A percentile compares a stretch with the other conserved stretches of the same genome.
Conservation (phyloP, 1,140 invertebrate genomes). For the Oreohelix idahoensis region DNA sequence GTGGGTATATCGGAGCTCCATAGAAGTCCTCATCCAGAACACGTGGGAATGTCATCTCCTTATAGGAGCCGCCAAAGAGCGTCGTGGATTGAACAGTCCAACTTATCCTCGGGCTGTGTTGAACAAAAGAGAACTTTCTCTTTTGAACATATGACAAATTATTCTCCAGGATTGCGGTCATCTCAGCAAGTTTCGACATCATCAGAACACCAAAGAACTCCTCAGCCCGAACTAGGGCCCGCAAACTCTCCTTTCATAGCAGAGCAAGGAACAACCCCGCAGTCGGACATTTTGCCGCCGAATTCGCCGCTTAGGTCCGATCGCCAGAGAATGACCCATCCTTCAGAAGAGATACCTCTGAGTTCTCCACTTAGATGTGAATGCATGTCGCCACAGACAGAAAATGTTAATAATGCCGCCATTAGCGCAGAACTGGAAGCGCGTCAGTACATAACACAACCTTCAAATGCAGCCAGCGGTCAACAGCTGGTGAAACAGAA, state of each 20-base stretch:
- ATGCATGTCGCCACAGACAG: neutral
- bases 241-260: neutral
- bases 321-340: neutral
- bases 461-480: neutral
- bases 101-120: neutral
- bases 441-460: no score
- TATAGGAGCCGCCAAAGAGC: constrained; percentile 15
- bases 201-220: neutral
- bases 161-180: neutral
- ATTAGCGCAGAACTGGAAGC: constrained; percentile 5
- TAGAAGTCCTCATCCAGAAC: constrained; percentile 17
- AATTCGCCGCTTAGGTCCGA: constrained; percentile 2
- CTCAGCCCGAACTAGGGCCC: neutral
- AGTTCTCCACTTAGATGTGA: neutral
- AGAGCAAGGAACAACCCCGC: neutral
- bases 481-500: neutral
- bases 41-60: neutral
- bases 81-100: constrained; percentile 30
- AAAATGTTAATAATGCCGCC: neutral
- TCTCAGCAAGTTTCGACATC: neutral
- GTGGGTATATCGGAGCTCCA: neutral
- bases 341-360: neutral
- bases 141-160: constrained; percentile 9
- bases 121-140: constrained; percentile 25
- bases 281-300: neutral